phyloP scores from a whole-genome alignment of 2,888 invertebrate genomes.

The Epinotia ramella region DNA sequence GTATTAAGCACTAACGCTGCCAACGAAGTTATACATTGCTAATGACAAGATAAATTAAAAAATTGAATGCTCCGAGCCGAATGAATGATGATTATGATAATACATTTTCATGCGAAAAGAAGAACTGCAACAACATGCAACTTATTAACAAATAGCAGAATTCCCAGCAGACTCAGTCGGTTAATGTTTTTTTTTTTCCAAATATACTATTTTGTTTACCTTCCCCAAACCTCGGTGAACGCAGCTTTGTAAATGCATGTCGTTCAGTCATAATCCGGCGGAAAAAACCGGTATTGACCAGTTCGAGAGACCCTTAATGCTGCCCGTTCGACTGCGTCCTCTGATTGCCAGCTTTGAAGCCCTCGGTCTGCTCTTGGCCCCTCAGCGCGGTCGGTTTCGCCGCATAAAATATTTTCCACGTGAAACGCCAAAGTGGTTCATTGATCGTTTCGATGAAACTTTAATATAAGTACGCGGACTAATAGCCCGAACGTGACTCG shows the following conservation, averaged over 20 bases:
- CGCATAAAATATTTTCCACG: slow-evolving; percentile 73
- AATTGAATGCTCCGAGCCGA: too few relatives aligned
- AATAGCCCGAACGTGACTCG: slow-evolving; percentile 80
- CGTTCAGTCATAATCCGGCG: slow-evolving; percentile 40
- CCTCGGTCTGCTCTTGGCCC: slow-evolving; percentile 47
- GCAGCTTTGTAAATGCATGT: too few relatives aligned
- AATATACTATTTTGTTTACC: neutral
- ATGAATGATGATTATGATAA: too few relatives aligned
- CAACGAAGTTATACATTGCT: too few relatives aligned
- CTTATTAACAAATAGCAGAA: too few relatives aligned
- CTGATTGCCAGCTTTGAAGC: slow-evolving; percentile 58
- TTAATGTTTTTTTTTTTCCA: too few relatives aligned
- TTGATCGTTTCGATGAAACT: slow-evolving; percentile 81
- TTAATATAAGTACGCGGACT: slow-evolving; percentile 79
- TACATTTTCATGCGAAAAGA: too few relatives aligned
- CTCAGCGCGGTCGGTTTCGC: slow-evolving; percentile 57
- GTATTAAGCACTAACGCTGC: too few relatives aligned
- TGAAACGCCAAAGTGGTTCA: slow-evolving; percentile 68
- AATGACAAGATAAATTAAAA: too few relatives aligned
- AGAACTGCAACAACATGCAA: too few relatives aligned
- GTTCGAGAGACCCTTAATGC: slow-evolving; percentile 52
- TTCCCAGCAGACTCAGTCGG: too few relatives aligned
- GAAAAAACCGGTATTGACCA: slow-evolving; percentile 56
- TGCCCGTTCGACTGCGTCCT: slow-evolving; percentile 59
- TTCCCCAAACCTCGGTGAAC: neutral